Evolutionary conservation across 2,797 vertebrate species (phyloP), one percentile per base, ranked within the genome.

Genomic region (Falco novaeseelandiae): DNA sequence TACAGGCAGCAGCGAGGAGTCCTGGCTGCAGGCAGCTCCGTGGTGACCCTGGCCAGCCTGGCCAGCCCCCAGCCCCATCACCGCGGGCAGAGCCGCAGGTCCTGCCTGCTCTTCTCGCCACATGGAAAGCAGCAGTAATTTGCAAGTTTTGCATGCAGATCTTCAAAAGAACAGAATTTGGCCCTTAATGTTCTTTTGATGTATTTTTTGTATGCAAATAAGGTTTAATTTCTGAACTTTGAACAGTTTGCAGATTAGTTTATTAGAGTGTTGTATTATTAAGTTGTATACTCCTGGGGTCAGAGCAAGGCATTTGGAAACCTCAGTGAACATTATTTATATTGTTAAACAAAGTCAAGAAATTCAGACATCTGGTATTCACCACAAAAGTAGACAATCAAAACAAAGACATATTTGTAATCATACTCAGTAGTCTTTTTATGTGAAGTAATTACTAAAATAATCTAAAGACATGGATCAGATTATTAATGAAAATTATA

Each of bases 381-480:
- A 2, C 84, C 79, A 18, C 79, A 57, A 82, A 96, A 94, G 81
- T 70, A 79, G 84, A 38, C 76, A 85, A 79, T 58, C 85, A 95
- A 92, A 96, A 93, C 89, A 97, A 86, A 96, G 89, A 46, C 89
- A 63, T 44, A 29, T 87, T 95, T 96, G 87, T 90, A 94, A 95
- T 97, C 94, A 87, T 71, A 54, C 85, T 96, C 93, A 57, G 89
- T 80, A 83, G 94, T 34, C 77, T 92, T 96, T 96, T 93, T 91
- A 96, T 90, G 96, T 58, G 94, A 59, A 71, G 74, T 93, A 95
- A 96, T 97, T 95, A 71, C 83, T 66, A 92, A 97, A 96, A 96
- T 97, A 95, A 97, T 96, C 70, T 19, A 55, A 88, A 95, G 85
- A n/a, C 86, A 34, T 78, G 95, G 93, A 72, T 86, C 78, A 65